Evolutionary conservation across 2,888 invertebrate species (phyloP), one percentile per base, ranked within the genome.

Genomic region (Trichogramma dendrolimi): DNA sequence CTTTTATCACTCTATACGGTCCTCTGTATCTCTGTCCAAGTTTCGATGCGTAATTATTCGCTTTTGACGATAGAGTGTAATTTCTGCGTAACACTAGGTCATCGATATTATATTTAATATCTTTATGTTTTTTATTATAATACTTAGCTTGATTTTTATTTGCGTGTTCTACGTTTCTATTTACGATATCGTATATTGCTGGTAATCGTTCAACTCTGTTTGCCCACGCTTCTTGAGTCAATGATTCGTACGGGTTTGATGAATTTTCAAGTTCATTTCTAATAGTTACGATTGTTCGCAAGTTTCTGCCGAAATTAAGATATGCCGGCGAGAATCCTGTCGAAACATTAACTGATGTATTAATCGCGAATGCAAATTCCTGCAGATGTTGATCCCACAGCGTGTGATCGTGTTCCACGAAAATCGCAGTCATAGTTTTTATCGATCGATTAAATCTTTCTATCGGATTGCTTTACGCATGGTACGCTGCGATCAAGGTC

Each of bases 381-480:
- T 8, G 8, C 1, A 63, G 41, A n/a, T 65, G 58, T 6, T 43
- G 40, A 44, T 67, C 65, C 64, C 65, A 68, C 8, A 58, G 48
- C 4, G 55, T 55, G 27, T 68, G 65, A 43, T 67, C 58, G 0
- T 53, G 51, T 0, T 56, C 48, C 0, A 66, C 4, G 7, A 57
- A 68, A 1, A 49, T n/a, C 1, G 54, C 44, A 0, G 70, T 62
- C 67, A 71, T 69, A 4, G 64, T 65, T n/a, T 67, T 67, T 6
- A 70, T 8, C 1, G 65, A 65, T 0, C 69, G 46, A 42, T 71
- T 70, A 8, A 67, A 62, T 2, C 71, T 27, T 43, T 71, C 67
- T 0, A 64, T 67, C 0, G 68, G 68, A 47, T 72, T 70, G 0
- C 66, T 67, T 49, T 71, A 70, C 0, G 68, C 63, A 11, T 68